Evolutionary conservation across 1,140 invertebrate genomes (phyloP), one percentile per base, ranked within the genome.

Genomic region (Euwallacea fornicatus): DNA sequence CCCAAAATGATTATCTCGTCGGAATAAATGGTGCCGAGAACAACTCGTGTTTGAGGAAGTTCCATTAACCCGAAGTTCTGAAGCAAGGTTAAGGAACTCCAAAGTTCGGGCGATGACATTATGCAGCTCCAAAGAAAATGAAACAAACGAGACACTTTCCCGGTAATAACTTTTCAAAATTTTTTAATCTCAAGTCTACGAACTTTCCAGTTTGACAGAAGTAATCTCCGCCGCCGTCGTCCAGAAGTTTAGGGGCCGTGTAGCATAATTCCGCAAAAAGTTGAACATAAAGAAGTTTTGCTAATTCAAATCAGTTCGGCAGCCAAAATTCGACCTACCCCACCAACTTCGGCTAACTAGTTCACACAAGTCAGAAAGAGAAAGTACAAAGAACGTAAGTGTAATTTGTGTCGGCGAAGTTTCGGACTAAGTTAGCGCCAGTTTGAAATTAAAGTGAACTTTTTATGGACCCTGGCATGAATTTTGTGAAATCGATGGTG

Each of bases 331-430:
- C 74, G 78, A 79, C 78, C 78, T 79, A 79, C 78, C 77, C 72
- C 73, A 79, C 74, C 62, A 79, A 78, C 72, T 78, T 77, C 56
- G 64, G 55, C 50, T 62, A 72, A 75, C 73, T 75, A 75, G 73
- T 79, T 79, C 77, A 77, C 72, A 71, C 77, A 75, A 78, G 77
- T 78, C 77, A 78, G 78, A 79, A 79, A 79, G 78, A 79, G 78
- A 79, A 79, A 79, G 78, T 79, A 78, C 78, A 78, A 78, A 76
- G 76, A 76, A 75, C 78, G 77, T 79, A 79, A 79, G 78, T 79
- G 77, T 78, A 79, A 78, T 79, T 79, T 77, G 77, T 76, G 77
- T 77, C 75, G 77, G 76, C 74, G 74, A 78, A 79, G 78, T 79
- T 79, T 78, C 73, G 77, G 75, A 76, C 78, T 73, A 75, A 75